Percentiles rank a stretch among this genome's conserved stretches.
These are phyloP conservation scores for Otolemur crassicaudatus DNA, from an alignment of 2,797 vertebrate species.

Conservation along the genomic window DNA sequence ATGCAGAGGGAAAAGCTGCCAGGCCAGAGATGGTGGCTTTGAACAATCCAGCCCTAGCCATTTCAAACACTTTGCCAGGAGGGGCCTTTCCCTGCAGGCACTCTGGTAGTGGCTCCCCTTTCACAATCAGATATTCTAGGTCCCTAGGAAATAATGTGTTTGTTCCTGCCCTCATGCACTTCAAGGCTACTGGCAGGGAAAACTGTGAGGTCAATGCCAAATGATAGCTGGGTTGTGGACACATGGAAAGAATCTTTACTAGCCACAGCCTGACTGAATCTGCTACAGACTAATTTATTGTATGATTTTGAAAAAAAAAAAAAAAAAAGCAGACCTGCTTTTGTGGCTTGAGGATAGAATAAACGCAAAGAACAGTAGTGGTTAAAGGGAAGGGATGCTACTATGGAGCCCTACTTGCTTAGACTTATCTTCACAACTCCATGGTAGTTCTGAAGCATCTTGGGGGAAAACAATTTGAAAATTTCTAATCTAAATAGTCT, in stretches of 20 bases:
- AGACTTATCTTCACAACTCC: background rate
- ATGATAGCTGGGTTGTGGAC: background rate
- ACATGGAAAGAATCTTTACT: background rate
- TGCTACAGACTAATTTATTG: background rate
- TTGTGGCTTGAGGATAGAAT: background rate
- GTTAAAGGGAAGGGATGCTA: background rate
- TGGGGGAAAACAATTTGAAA: background rate
- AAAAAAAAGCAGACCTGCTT: background rate
- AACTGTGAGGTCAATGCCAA: background rate
- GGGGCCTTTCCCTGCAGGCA: background rate
- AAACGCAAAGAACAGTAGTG: background rate
- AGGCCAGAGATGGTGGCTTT: background rate
- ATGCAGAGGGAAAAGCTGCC: background rate
- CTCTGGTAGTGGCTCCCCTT: background rate
- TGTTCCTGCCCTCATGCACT: background rate
- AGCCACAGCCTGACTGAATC: background rate
- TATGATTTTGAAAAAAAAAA: slow-evolving; percentile 22
- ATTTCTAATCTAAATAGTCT: background rate
- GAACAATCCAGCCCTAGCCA: background rate
- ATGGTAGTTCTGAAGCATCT: background rate
- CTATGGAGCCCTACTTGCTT: background rate
- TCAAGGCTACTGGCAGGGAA: background rate
- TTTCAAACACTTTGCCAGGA: background rate
- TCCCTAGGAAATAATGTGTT: background rate
- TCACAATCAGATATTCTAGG: background rate